A percentile compares a stretch with the other conserved stretches of the same genome.
These are phyloP conservation scores for Urosaurus nigricauda DNA, from an alignment of 2,797 vertebrate genomes.

Conservation along the genomic window DNA sequence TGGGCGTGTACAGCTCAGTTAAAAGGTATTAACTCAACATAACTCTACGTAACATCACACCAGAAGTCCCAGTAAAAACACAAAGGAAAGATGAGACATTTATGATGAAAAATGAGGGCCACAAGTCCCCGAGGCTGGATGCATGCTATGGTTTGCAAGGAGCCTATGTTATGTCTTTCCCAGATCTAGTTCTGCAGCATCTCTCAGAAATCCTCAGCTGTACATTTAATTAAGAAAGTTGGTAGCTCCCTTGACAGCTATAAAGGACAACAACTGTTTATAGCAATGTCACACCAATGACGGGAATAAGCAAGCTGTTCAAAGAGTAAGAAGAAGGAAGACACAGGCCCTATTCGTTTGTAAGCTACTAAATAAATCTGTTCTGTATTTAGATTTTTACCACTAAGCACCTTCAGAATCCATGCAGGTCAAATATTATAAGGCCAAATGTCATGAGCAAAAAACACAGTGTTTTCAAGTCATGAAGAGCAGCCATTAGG, in stretches of 20 bases:
- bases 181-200: conserved; percentile 11
- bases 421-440: neutral
- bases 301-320: conserved; percentile 52
- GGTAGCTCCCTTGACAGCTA: neutral
- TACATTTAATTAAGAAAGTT: conserved; percentile 77
- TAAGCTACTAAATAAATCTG: conserved; percentile 47
- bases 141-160: neutral
- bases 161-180: neutral
- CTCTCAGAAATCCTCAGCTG: conserved; percentile 57
- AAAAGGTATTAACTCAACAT: neutral
- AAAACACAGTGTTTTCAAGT: neutral
- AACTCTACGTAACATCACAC: neutral
- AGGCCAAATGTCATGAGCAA: neutral
- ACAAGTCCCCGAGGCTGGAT: neutral
- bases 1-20: neutral
- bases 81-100: neutral
- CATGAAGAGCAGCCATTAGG: neutral
- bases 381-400: neutral
- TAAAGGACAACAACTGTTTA: neutral
- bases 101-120: neutral
- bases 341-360: neutral
- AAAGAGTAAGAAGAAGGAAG: conserved; percentile 42
- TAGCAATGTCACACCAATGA: conserved; percentile 67
- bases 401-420: neutral
- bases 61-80: neutral